A percentile compares a stretch with the other conserved stretches of the same genome.
These are phyloP conservation scores for Lepidocyrtoides sp. DNA, from an alignment of 2,888 invertebrate genomes.

Conservation along the genomic window DNA sequence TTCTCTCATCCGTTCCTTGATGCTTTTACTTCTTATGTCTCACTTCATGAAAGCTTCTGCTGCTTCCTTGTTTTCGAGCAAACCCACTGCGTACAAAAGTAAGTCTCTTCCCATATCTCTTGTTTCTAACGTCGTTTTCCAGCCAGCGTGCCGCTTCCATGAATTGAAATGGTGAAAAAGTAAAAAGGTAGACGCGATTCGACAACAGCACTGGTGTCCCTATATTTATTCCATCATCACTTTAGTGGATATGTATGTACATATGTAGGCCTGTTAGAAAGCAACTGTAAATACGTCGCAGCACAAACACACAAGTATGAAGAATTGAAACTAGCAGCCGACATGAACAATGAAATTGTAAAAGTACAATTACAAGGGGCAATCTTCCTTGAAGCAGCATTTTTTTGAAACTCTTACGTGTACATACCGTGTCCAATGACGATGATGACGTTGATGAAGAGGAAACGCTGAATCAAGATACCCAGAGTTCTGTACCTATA, in stretches of 20 bases:
- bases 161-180: constrained; percentile 25
- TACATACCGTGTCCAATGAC: constrained; percentile 19
- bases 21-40: constrained; percentile 36
- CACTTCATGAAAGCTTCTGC: constrained; percentile 44
- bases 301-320: background rate
- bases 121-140: background rate
- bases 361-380: constrained; percentile 42
- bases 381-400: constrained; percentile 45
- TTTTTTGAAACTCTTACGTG: constrained; percentile 52
- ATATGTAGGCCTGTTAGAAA: background rate
- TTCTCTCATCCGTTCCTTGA: constrained; percentile 69
- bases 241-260: background rate
- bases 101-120: constrained; percentile 22
- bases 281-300: background rate
- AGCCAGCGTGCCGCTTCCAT: constrained; percentile 15
- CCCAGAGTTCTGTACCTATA: background rate
- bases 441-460: constrained; percentile 54
- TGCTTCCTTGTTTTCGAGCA: constrained; percentile 11
- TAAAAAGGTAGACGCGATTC: background rate
- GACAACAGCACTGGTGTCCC: background rate
- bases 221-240: background rate
- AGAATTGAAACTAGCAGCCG: constrained; percentile 12
- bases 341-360: constrained; percentile 35
- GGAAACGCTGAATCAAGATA: constrained; percentile 34
- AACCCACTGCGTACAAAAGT: constrained; percentile 30